phyloP scores from a whole-genome alignment of 1,140 invertebrate species.

The Drosophila lini region DNA sequence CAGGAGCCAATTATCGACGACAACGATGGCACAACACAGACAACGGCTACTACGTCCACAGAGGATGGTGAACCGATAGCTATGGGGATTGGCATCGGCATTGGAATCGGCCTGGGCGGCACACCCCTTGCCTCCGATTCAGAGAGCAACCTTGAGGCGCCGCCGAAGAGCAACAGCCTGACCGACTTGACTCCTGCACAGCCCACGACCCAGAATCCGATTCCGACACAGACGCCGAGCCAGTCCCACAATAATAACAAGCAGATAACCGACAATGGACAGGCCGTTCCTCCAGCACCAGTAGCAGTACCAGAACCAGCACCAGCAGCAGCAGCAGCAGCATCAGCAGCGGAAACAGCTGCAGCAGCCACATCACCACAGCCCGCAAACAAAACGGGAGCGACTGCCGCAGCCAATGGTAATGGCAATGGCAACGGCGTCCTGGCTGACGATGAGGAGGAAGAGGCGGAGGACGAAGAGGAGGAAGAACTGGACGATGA shows the following conservation, averaged over 20 bases:
- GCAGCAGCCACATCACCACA: conserved; percentile 18
- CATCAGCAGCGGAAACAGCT: conserved; percentile 26
- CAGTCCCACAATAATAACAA: conserved; percentile 60
- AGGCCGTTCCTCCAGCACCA: conserved; percentile 19
- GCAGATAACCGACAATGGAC: conserved; percentile 62
- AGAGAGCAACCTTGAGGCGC: conserved; percentile 87
- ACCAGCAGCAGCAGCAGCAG: conserved; percentile 23
- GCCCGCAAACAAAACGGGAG: conserved; percentile 21
- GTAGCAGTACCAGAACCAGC: conserved; percentile 26
- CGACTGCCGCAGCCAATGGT: conserved; percentile 51
- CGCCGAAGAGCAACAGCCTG: conserved; percentile 83
- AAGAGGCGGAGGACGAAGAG: conserved; percentile 59
- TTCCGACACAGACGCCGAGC: conserved; percentile 29
- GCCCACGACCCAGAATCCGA: conserved; percentile 28
- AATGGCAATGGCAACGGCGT: conserved; percentile 63
- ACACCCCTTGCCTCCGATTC: conserved; percentile 76
- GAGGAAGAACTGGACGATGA: conserved; percentile 64
- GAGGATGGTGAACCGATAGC: conserved; percentile 70
- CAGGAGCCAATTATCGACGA: conserved; percentile 81
- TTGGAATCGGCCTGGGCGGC: conserved; percentile 18
- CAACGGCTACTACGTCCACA: conserved; percentile 80
- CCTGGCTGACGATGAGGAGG: conserved; percentile 54
- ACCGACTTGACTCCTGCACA: conserved; percentile 25
- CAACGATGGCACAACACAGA: conserved; percentile 78
- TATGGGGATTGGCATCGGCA: conserved; percentile 33